Base-by-base conservation (phyloP, 1,140 invertebrate species). In the Neomicropteryx cornuta region DNA sequence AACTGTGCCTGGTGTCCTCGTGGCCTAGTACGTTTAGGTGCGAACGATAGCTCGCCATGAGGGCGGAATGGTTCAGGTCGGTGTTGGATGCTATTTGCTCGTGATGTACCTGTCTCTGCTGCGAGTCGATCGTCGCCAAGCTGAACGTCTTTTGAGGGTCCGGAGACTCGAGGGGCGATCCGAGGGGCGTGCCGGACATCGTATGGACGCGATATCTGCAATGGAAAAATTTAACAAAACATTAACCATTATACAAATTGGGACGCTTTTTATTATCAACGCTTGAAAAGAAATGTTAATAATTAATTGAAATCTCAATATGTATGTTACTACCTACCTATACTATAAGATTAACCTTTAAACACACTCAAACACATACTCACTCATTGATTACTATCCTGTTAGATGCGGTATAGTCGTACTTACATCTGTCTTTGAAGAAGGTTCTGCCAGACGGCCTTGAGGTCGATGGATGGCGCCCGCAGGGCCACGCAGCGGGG, bases 371-470 rank as follows among this genome's bases (percentile, higher is more conserved):
- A 8, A 27, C 24, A 27, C 8, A 27, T 27, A 27, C n/a, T 8
- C 24, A 27, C n/a, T 27, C 24, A 27, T 27, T n/a, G 24, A 8
- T 27, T n/a, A 27, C n/a, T 27, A n/a, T n/a, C 8, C n/a, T n/a
- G 6, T 34, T 38, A 8, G 14, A 38, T 38, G 20, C 6, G 8
- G 18, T 10, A 18, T 18, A 21, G 18, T 20, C 3, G 34, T 45
- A 70, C 77, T 79, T 68, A 88, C 84, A 89, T 86, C 65, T 89
- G 86, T 40, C 85, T 68, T 47, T 88, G 83, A 8, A 89, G 68
- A n/a, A 89, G 68, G 51, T 86, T 88, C 55, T 88, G 84, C 87
- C 86, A 90, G 2, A 89, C 83, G 14, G 85, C 84, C 54, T 90
- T 90, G 5, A 87, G 58, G 55, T 90, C 87, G 24, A 79, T 70